phyloP scores from a whole-genome alignment of 2,797 vertebrate genomes.

The Heterohyrax brucei region DNA sequence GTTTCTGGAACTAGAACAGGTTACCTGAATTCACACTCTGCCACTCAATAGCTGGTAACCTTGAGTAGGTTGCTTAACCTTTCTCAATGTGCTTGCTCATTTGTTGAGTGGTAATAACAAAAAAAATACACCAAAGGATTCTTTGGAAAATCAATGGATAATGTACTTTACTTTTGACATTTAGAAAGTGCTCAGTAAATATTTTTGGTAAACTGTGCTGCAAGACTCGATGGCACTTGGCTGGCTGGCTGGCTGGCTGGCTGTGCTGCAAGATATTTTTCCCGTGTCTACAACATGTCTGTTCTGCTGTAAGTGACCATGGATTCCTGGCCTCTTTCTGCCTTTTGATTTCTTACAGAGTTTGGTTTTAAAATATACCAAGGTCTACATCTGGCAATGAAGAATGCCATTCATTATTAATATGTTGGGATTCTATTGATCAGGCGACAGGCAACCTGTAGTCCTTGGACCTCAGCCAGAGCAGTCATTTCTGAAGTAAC shows the following conservation, averaged over 20 bases:
- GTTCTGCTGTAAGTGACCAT: not conserved
- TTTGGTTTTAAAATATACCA: slow-evolving; percentile 50
- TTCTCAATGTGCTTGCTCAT: not conserved
- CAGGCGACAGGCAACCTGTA: not conserved
- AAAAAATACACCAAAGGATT: not conserved
- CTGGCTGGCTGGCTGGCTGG: too few species aligned
- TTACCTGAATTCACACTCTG: not conserved
- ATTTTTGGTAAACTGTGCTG: not conserved
- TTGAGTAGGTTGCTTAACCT: not conserved
- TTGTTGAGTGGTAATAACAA: not conserved
- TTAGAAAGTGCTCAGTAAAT: not conserved
- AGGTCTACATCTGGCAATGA: not conserved
- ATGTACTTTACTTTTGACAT: not conserved
- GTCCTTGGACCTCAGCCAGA: slow-evolving; percentile 58
- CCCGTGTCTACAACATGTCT: not conserved
- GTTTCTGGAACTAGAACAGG: not conserved
- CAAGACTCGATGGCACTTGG: not conserved
- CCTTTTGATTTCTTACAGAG: slow-evolving; percentile 8
- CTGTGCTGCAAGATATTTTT: not conserved
- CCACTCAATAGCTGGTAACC: not conserved
- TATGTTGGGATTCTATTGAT: slow-evolving; percentile 49
- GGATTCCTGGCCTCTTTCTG: not conserved
- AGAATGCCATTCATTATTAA: slow-evolving; percentile 34
- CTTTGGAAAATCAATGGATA: not conserved
- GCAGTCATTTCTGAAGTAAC: slow-evolving; percentile 66